phyloP scores from a whole-genome alignment of 2,797 vertebrate species.

The Eulemur coronatus region DNA sequence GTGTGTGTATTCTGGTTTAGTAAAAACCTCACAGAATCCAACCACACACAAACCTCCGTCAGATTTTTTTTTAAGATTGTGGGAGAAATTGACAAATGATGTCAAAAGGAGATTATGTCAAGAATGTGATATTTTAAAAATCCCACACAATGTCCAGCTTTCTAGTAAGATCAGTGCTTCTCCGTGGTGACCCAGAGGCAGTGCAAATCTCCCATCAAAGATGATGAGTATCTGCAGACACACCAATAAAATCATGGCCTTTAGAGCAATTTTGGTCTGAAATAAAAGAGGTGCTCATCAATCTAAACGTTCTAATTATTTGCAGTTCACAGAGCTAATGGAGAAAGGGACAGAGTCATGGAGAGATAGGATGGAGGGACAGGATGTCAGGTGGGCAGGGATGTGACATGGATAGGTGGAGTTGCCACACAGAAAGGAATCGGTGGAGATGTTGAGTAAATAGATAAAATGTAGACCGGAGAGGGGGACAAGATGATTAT shows the following conservation, averaged over 20 bases:
- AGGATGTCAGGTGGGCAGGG: background rate
- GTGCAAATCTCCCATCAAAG: background rate
- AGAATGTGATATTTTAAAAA: slow-evolving; percentile 1
- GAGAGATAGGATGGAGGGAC: background rate
- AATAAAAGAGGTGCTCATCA: background rate
- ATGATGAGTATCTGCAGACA: background rate
- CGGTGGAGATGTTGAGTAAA: background rate
- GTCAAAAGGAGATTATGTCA: background rate
- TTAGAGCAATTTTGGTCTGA: background rate
- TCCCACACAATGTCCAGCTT: background rate
- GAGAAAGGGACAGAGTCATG: background rate
- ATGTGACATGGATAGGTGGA: background rate
- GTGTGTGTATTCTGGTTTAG: background rate
- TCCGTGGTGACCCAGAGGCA: background rate
- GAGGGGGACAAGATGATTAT: background rate
- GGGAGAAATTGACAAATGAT: background rate
- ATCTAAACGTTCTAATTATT: background rate
- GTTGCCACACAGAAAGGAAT: background rate
- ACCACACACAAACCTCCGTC: background rate
- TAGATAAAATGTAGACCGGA: background rate
- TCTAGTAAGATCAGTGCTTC: background rate
- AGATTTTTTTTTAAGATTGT: background rate
- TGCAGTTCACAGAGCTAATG: background rate
- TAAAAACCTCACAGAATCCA: background rate
- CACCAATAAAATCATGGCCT: background rate